Evolutionary conservation across 2,113 vertebrate species (phyloP).

Genomic region (Podiceps cristatus): DNA sequence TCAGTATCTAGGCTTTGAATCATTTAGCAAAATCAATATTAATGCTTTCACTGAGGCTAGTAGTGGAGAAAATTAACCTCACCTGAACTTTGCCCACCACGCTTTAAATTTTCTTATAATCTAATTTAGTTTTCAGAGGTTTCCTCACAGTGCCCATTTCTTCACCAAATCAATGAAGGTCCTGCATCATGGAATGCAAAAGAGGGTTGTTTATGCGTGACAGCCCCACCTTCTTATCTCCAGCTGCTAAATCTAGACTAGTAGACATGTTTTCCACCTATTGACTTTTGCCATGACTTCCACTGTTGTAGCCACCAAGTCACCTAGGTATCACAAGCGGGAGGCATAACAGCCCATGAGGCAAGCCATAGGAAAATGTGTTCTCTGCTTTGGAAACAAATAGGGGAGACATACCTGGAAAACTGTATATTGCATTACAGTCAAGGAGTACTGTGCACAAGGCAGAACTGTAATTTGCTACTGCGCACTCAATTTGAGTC

Average conservation of each 20-base stretch:
- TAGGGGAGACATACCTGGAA: not conserved
- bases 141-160: not conserved
- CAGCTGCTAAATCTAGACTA: not conserved
- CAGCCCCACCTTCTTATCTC: not conserved
- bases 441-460: not conserved
- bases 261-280: not conserved
- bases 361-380: not conserved
- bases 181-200: not conserved
- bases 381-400: not conserved
- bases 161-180: not conserved
- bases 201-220: not conserved
- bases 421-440: not conserved
- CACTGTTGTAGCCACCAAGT: not conserved
- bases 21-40: conserved; percentile 31
- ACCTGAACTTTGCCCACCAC: not conserved
- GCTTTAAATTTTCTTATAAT: not conserved
- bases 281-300: not conserved
- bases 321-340: not conserved
- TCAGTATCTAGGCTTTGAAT: not conserved
- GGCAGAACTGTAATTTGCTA: not conserved
- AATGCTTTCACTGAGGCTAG: conserved; percentile 4
- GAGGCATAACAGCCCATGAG: not conserved
- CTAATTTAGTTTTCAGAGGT: conserved; percentile 3
- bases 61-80: conserved; percentile 14
- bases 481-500: not conserved